A percentile compares a stretch with the other conserved stretches of the same genome.
These are phyloP conservation scores for Ricordea florida DNA, from an alignment of 92 coral and sea anemone species.

Conservation along the genomic window DNA sequence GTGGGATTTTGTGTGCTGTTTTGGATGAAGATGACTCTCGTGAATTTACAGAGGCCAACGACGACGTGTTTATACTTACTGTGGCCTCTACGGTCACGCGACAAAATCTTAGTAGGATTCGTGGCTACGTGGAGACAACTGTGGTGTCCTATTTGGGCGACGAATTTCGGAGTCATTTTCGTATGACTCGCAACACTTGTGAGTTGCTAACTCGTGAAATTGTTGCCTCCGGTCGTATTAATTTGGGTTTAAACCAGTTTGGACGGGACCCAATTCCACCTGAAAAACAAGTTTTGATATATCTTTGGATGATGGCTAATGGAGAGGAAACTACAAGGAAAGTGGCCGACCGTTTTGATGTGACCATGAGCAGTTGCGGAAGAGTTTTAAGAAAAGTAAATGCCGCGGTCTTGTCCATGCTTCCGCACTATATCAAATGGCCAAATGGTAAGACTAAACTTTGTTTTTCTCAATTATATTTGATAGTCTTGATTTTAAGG, in stretches of 20 bases:
- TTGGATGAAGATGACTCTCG: not conserved
- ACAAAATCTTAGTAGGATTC: not conserved
- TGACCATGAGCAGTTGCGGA: too few species aligned
- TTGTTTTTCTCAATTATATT: too few species aligned
- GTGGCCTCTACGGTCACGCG: slow-evolving; percentile 6
- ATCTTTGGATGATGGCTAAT: too few species aligned
- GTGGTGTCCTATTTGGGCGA: slow-evolving; percentile 1
- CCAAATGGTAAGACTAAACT: too few species aligned
- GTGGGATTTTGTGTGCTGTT: not conserved
- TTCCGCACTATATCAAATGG: too few species aligned
- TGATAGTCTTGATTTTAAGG: too few species aligned
- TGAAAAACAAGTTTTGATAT: not conserved
- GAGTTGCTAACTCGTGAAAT: slow-evolving; percentile 18
- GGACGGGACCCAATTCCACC: not conserved
- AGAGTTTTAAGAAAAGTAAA: too few species aligned
- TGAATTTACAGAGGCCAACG: not conserved
- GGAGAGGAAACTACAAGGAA: too few species aligned
- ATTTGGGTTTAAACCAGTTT: not conserved
- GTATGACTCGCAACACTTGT: slow-evolving; percentile 3
- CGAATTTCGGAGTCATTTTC: not conserved
- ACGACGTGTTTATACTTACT: slow-evolving; percentile 1
- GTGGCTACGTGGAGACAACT: not conserved
- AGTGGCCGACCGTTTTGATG: too few species aligned
- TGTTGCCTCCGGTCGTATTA: not conserved
- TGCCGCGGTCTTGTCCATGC: too few species aligned